Evolutionary conservation across 2,113 vertebrate genomes (phyloP), one percentile per base, ranked within the genome.

Genomic region (Protobothrops flavoviridis): DNA sequence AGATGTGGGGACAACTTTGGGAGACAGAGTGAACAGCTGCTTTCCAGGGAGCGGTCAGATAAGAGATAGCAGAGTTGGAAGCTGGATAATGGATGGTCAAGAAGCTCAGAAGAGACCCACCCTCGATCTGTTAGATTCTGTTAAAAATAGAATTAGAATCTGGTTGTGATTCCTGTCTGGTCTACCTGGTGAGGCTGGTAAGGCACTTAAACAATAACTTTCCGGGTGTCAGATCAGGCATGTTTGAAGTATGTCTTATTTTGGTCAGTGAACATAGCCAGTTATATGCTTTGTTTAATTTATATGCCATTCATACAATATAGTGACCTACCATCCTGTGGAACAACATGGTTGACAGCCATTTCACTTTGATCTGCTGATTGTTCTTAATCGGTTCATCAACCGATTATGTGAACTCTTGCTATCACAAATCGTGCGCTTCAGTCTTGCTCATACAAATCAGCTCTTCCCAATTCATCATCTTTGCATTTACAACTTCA

Each of bases 211-310:
- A 69, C 56, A 45, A 8, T 74, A 87, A 15, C 21, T 61, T 64
- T 87, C 48, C 61, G 8, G 53, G 43, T 13, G 50, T 90, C 20
- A 48, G 48, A 26, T 0, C 88, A 0, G 45, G 91, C 92, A 53
- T 29, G 53, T 88, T 90, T 92, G 89, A 92, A 1, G 90, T 26
- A 29, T 15, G 93, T 93, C 94, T 93, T 24, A 93, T 59, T 95
- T 95, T 91, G 85, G 59, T 87, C 88, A 93, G 91, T 93, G 91
- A 12, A 57, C 13, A 91, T 89, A 89, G 85, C 90, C 50, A 61
- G 93, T 95, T 95, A 94, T 92, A 56, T 85, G 93, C 64, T 95
- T 53, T 87, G 81, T 92, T 92, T 95, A 96, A 57, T 95, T 97
- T 96, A 96, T 94, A 95, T 92, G 95, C 87, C 69, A 50, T 93